Percentiles rank a stretch among this genome's conserved stretches.
Conservation (phyloP, 2,113 vertebrate species). For the Athene cunicularia region DNA sequence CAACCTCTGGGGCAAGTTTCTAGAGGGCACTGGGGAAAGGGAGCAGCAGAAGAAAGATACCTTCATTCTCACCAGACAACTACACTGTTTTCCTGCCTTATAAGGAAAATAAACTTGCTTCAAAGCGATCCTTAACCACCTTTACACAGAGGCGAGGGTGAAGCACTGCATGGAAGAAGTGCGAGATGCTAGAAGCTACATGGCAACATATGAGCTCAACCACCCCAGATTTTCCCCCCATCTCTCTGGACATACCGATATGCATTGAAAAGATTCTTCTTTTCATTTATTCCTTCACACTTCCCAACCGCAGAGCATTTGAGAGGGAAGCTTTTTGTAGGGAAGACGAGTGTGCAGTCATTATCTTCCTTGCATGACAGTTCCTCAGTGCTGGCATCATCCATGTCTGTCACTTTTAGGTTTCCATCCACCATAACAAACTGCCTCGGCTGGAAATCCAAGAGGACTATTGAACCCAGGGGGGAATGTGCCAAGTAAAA, state of each 20-base stretch:
- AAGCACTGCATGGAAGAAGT: background rate
- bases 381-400: slow-evolving; percentile 83
- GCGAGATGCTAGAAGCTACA: background rate
- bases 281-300: slow-evolving; percentile 86
- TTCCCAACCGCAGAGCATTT: slow-evolving; percentile 72
- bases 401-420: slow-evolving; percentile 91
- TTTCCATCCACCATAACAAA: slow-evolving; percentile 87
- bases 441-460: slow-evolving; percentile 94
- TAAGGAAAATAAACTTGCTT: background rate
- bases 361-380: slow-evolving; percentile 72
- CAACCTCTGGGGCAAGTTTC: background rate
- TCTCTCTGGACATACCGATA: slow-evolving; percentile 77
- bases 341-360: slow-evolving; percentile 86
- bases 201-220: background rate
- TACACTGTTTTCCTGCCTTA: background rate
- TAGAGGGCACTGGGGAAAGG: background rate
- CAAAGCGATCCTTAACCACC: background rate
- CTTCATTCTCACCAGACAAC: background rate
- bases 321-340: slow-evolving; percentile 82
- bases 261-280: slow-evolving; percentile 91
- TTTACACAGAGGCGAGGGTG: background rate
- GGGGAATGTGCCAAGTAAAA: slow-evolving; percentile 88
- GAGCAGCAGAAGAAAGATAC: background rate
- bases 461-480: slow-evolving; percentile 86
- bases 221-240: background rate